Evolutionary conservation across 2,113 vertebrate genomes (phyloP).

Genomic region (Spilogale gracilis): DNA sequence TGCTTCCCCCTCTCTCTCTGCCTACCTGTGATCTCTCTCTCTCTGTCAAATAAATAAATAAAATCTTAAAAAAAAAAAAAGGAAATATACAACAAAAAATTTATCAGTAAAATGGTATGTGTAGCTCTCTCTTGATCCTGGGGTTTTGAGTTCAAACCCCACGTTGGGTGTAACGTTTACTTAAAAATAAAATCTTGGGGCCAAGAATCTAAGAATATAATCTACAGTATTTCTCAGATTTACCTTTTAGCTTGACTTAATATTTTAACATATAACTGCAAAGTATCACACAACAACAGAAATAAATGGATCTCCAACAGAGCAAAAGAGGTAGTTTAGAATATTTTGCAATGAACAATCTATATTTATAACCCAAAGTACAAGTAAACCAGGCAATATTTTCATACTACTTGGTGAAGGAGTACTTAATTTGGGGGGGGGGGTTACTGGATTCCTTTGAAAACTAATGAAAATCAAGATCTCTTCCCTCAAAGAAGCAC

Average conservation of each 20-base stretch:
- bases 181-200: not conserved
- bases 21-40: too few relatives aligned
- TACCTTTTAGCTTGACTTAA: not conserved
- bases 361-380: not conserved
- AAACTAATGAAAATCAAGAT: slow-evolving; percentile 13
- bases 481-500: slow-evolving; percentile 20
- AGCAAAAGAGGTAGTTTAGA: not conserved
- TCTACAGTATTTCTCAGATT: not conserved
- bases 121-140: not conserved
- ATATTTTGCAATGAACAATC: slow-evolving; percentile 21
- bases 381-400: not conserved
- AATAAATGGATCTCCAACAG: not conserved
- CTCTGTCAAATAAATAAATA: too few relatives aligned
- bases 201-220: not conserved
- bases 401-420: not conserved
- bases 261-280: slow-evolving; percentile 5
- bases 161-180: not conserved
- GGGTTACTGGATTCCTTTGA: slow-evolving; percentile 5
- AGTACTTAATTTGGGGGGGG: not conserved
- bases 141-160: not conserved
- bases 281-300: slow-evolving; percentile 5
- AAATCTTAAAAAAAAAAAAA: too few relatives aligned
- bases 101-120: not conserved
- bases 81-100: not conserved
- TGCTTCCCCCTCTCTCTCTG: too few relatives aligned